phyloP scores from a whole-genome alignment of 2,113 vertebrate genomes.

The Phainopepla nitens region DNA sequence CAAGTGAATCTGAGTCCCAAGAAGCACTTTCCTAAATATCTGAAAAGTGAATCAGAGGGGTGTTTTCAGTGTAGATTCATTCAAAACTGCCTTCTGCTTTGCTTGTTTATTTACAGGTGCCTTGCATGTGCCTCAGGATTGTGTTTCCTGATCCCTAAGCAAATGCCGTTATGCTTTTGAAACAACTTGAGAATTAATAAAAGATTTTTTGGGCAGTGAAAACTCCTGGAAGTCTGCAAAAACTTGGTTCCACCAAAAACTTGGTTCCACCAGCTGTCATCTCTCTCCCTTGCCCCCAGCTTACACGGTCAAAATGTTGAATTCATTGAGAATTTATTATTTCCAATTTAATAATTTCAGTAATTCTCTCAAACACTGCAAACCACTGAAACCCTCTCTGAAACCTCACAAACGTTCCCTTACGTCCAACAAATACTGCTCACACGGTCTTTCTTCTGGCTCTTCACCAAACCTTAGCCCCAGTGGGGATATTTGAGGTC shows the following conservation, averaged over 20 bases:
- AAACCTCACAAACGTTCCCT: neutral
- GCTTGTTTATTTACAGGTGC: neutral
- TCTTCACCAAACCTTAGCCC: neutral
- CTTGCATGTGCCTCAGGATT: too few relatives aligned
- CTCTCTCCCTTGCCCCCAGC: neutral
- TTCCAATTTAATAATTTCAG: neutral
- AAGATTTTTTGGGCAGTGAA: neutral
- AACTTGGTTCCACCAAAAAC: neutral
- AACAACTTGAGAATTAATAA: neutral
- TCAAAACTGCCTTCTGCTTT: neutral
- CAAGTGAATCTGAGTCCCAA: neutral
- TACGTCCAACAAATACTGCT: neutral
- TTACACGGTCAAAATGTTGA: neutral
- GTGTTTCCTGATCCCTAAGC: neutral
- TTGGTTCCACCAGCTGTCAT: neutral
- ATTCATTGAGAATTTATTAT: neutral
- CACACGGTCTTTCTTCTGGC: neutral
- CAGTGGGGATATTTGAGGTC: neutral
- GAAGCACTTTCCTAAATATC: neutral
- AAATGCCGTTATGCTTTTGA: neutral
- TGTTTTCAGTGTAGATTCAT: neutral
- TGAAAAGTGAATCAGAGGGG: neutral
- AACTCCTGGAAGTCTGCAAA: neutral
- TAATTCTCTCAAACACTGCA: neutral
- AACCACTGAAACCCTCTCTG: neutral